Evolutionary conservation across 2,797 vertebrate genomes (phyloP).

Genomic region (Gymnothorax javanicus): DNA sequence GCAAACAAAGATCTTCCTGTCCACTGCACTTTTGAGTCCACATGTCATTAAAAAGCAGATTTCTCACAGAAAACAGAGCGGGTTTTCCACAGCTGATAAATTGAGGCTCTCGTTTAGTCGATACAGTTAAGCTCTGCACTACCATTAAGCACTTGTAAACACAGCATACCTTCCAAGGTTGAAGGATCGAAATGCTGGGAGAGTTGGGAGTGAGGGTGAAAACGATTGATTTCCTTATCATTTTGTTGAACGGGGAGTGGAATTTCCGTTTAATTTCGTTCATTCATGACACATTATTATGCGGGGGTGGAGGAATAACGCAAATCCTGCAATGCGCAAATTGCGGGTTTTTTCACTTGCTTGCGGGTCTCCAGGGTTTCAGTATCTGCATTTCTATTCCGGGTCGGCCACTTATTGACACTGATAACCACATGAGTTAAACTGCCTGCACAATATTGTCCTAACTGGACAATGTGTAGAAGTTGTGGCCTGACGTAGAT

Average conservation of each 20-base stretch:
- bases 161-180: too few species aligned
- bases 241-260: too few species aligned
- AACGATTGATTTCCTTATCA: too few species aligned
- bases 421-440: slow-evolving; percentile 10
- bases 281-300: too few species aligned
- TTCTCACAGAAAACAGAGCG: background rate
- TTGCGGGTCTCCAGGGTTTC: background rate
- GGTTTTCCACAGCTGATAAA: background rate
- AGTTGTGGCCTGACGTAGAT: background rate
- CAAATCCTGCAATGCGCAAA: too few species aligned
- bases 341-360: too few species aligned
- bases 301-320: too few species aligned
- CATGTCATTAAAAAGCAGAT: background rate
- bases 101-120: background rate
- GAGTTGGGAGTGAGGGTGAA: too few species aligned
- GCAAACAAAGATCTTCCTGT: background rate
- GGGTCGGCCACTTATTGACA: background rate
- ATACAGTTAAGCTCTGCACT: background rate
- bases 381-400: background rate
- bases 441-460: slow-evolving; percentile 8
- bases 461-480: background rate
- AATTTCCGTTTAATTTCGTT: too few species aligned
- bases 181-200: too few species aligned
- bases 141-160: background rate
- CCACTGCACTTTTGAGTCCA: background rate